A percentile compares a stretch with the other conserved stretches of the same genome.
These are phyloP conservation scores for Neoascia interrupta DNA, from an alignment of 2,888 invertebrate genomes.

Conservation along the genomic window DNA sequence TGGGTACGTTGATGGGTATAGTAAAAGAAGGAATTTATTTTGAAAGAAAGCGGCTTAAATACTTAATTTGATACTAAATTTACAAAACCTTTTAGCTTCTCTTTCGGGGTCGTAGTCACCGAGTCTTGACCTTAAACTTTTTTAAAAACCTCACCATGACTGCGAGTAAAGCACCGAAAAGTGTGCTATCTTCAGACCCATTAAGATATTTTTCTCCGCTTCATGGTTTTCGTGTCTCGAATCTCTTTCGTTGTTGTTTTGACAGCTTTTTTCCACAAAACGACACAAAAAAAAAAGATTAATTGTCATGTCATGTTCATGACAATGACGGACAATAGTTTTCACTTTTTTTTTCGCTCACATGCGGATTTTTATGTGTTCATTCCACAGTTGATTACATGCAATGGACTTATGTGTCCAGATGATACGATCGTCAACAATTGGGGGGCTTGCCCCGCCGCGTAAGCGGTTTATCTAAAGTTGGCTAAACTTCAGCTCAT, in stretches of 20 bases:
- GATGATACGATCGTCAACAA: background rate
- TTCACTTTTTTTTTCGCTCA: slow-evolving; percentile 48
- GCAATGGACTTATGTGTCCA: slow-evolving; percentile 29
- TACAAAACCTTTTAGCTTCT: too few species aligned
- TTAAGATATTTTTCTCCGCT: slow-evolving; percentile 44
- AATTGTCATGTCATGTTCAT: slow-evolving; percentile 63
- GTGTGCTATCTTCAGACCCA: too few species aligned
- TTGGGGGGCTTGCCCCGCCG: background rate
- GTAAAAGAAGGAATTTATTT: too few species aligned
- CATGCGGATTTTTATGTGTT: slow-evolving; percentile 51
- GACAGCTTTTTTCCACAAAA: slow-evolving; percentile 12
- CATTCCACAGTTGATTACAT: slow-evolving; percentile 53
- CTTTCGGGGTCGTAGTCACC: too few species aligned
- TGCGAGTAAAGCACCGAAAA: slow-evolving; percentile 8
- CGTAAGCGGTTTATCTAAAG: slow-evolving; percentile 56
- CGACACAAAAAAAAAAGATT: slow-evolving; percentile 39
- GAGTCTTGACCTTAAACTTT: too few species aligned
- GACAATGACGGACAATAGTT: slow-evolving; percentile 65
- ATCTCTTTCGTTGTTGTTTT: background rate
- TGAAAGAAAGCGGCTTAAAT: too few species aligned
- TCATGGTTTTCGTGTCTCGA: slow-evolving; percentile 32
- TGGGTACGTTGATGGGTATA: too few species aligned
- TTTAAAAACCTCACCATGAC: too few species aligned
- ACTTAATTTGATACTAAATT: too few species aligned
- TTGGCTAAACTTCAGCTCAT: slow-evolving; percentile 31